Evolutionary conservation across 2,113 vertebrate genomes (phyloP).

Genomic region (Toxotes chatareus): DNA sequence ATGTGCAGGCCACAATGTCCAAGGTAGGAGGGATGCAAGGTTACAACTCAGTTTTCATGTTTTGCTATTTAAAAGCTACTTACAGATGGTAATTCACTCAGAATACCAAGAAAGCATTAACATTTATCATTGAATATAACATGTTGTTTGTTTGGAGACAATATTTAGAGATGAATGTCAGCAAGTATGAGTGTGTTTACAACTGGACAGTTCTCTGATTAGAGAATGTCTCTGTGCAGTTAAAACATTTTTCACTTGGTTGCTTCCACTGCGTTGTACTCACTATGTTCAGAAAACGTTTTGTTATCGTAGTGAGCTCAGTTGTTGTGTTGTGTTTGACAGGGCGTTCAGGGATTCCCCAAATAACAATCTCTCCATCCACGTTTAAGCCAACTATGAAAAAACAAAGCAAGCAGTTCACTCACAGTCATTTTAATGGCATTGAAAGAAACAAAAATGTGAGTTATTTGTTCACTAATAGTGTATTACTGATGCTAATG

Average conservation of each 20-base stretch:
- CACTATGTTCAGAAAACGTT: neutral
- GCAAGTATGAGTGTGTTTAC: neutral
- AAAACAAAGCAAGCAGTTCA: neutral
- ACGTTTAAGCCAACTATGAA: constrained; percentile 8
- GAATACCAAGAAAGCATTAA: neutral
- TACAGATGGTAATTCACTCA: neutral
- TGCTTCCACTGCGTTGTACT: constrained; percentile 7
- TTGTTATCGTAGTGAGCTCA: neutral
- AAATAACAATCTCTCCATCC: constrained; percentile 8
- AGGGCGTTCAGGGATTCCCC: neutral
- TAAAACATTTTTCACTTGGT: neutral
- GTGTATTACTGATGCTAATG: neutral
- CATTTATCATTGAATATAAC: neutral
- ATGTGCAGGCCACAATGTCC: constrained; percentile 81
- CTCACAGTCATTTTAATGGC: neutral
- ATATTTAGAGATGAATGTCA: neutral
- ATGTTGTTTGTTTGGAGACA: neutral
- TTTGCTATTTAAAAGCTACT: neutral
- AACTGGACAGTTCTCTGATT: neutral
- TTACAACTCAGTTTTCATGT: neutral
- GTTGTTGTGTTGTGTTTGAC: constrained; percentile 12
- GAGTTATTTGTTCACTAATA: neutral
- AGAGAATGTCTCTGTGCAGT: neutral
- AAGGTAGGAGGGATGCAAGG: constrained; percentile 84
- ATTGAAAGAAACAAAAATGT: neutral